Evolutionary conservation across 1,140 invertebrate species (phyloP), one percentile per base, ranked within the genome.

Genomic region (Heliconius nattereri): DNA sequence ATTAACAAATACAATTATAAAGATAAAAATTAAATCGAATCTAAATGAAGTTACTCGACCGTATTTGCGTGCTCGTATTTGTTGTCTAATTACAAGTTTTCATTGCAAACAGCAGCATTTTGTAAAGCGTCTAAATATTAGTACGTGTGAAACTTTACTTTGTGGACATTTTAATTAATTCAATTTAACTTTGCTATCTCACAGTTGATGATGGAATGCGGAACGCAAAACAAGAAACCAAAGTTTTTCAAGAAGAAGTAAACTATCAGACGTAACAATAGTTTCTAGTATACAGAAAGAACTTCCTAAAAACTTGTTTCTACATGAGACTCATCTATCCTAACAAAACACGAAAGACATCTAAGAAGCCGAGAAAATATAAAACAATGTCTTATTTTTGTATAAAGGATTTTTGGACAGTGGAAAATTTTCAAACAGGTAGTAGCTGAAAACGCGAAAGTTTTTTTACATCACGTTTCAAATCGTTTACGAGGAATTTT

Each of bases 221-320:
- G 57, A 52, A 74, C 73, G 19, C 26, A 70, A 49, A 66, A 76
- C 26, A 45, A 76, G 37, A 70, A 76, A 7, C n/a, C n/a, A 49
- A 70, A 76, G 57, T 76, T 76, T 76, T 23, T 7, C 16, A 75
- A 76, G 54, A 76, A 70, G 75, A 76, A 70, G 60, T 9, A 76
- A 35, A 76, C 75, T 76, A 71, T 76, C 40, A 76, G 57, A 66
- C 37, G 32, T 35, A 70, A 76, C 75, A 71, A 76, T 70, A 71
- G 60, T 26, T 76, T 71, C 75, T 29, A 76, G 9, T 76, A 37
- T 75, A 32, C n/a, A 70, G 75, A 70, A 54, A 57, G 66, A 71
- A 66, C 66, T 76, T 76, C 29, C 23, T 76, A 45, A 29, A 71
- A 32, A 76, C 75, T 66, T 66, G 60, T 29, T 76, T 71, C 75